Evolutionary conservation across 2,888 invertebrate species (phyloP).

Genomic region (Celastrina argiolus): DNA sequence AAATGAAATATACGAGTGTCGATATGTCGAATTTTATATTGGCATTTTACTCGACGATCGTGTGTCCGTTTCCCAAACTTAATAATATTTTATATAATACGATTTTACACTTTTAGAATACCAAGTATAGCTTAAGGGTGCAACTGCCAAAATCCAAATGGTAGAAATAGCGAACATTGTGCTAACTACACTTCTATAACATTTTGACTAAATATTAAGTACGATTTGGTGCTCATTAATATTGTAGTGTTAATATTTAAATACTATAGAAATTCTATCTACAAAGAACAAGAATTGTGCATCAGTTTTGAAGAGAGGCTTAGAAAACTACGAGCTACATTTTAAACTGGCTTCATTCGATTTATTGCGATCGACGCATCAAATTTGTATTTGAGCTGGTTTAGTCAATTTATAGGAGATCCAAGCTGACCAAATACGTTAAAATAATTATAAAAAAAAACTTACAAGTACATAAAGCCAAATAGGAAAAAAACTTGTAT

Average conservation of each 20-base stretch:
- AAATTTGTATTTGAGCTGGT: not conserved
- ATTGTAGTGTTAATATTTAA: conserved; percentile 67
- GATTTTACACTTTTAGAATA: too few relatives aligned
- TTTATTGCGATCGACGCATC: conserved; percentile 9
- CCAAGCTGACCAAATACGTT: not conserved
- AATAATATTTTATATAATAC: too few relatives aligned
- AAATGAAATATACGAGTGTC: too few relatives aligned
- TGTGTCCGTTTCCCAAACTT: too few relatives aligned
- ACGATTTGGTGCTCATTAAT: conserved; percentile 76
- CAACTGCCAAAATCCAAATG: not conserved
- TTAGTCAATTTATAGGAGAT: conserved; percentile 2
- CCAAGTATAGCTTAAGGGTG: not conserved
- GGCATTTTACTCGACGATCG: too few relatives aligned
- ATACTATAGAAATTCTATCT: conserved; percentile 68
- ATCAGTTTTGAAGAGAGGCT: conserved; percentile 52
- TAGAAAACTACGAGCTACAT: conserved; percentile 33
- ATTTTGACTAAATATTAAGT: conserved; percentile 77
- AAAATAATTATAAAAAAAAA: not conserved
- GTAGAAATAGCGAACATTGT: conserved; percentile 53
- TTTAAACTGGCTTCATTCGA: conserved; percentile 28
- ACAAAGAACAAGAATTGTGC: conserved; percentile 63
- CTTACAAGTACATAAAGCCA: conserved; percentile 12
- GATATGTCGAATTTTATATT: too few relatives aligned
- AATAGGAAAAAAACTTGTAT: conserved; percentile 3
- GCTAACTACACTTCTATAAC: conserved; percentile 55